Evolutionary conservation across 2,113 vertebrate species (phyloP), one percentile per base, ranked within the genome.

Genomic region (Lepisosteus osseus): DNA sequence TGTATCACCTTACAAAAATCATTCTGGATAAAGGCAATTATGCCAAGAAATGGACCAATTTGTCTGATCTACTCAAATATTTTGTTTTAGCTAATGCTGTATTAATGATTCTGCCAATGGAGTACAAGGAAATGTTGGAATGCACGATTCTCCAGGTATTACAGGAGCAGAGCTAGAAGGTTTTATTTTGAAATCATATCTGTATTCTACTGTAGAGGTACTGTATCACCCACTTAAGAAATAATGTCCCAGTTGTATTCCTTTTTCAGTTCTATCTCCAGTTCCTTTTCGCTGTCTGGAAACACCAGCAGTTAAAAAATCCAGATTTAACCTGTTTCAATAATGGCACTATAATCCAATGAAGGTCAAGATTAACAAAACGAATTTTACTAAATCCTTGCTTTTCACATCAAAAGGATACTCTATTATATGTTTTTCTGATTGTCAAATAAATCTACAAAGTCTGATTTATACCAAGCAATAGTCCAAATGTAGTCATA

Each of bases 321-420:
- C 29, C 29, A 29, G 29, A 29, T 29, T 29, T 29, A 29, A 29
- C 29, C 29, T 29, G 29, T 29, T 29, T 29, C 29, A 29, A 9
- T 1, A 51, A 6, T 45, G 14, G 64, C 40, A 47, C 43, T 43
- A 8, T 45, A 0, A 15, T 44, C 42, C 64, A 45, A 15, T 14
- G 43, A 15, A 12, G 45, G 11, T 47, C n/a, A n/a, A 45, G 64
- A 66, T 66, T 47, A 66, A 66, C 64, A 66, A 66, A 66, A 47
- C 7, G 12, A 12, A 47, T 66, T 66, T 66, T 45, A 44, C 63
- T 66, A 44, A 66, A 44, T 8, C 64, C 4, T 6, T 41, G 1
- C 40, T 42, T 42, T 42, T 43, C 14, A 6, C 14, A 4, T 65
- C 62, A 65, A 65, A 65, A 11, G 41, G 62, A 41, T 62, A 62